Evolutionary conservation across 2,888 invertebrate species (phyloP).

Genomic region (Mactromeris polynyma): DNA sequence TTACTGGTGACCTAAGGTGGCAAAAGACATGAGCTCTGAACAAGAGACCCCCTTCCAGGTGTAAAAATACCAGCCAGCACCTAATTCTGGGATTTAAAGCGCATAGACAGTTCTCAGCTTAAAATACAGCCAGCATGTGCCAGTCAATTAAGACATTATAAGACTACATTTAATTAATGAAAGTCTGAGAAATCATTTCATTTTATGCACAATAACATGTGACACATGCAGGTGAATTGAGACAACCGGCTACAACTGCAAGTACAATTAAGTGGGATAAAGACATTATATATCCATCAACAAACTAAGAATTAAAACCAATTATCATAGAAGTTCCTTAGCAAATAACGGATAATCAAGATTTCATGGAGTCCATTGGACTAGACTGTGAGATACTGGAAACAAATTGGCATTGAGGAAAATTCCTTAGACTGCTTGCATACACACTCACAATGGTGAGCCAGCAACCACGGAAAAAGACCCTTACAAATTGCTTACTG

Average conservation of each 20-base stretch:
- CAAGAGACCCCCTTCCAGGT: no score
- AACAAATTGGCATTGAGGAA: no score
- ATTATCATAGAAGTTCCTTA: neutral
- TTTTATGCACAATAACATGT: neutral
- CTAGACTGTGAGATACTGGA: no score
- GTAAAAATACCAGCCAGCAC: neutral
- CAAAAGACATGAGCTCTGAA: no score
- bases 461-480: no score
- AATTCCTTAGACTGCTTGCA: no score
- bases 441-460: no score
- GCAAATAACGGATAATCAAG: neutral
- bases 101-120: neutral
- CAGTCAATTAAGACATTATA: neutral
- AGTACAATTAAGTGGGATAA: neutral
- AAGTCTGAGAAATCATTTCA: conserved; percentile 8
- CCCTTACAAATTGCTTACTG: no score
- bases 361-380: neutral
- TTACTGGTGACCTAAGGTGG: no score
- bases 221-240: neutral
- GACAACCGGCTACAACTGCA: neutral
- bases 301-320: neutral
- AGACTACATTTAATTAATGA: conserved; percentile 2
- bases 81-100: neutral
- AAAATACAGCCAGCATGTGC: neutral
- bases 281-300: neutral